Evolutionary conservation across 2,888 invertebrate species (phyloP).

Genomic region (Poecilobothrus nobilitatus): DNA sequence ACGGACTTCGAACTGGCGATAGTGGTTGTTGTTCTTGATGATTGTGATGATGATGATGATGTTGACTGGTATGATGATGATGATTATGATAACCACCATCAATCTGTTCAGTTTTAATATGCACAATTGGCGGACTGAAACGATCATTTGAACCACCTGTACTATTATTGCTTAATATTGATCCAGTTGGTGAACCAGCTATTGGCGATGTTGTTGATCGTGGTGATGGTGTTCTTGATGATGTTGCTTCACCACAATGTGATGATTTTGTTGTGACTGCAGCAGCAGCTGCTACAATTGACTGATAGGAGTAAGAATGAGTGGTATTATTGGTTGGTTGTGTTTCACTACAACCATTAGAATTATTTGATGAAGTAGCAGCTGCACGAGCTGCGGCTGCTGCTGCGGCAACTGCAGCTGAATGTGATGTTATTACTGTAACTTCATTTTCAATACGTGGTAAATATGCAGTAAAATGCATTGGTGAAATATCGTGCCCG

Average conservation of each 20-base stretch:
- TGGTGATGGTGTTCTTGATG: background rate
- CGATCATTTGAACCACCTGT: conserved; percentile 39
- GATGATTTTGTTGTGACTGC: conserved; percentile 11
- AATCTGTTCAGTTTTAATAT: conserved; percentile 36
- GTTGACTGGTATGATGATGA: conserved; percentile 15
- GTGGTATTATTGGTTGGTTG: conserved; percentile 30
- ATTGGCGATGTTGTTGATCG: conserved; percentile 20
- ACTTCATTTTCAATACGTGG: conserved; percentile 55
- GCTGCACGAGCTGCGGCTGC: conserved; percentile 32
- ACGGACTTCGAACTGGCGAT: background rate
- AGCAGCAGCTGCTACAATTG: conserved; percentile 24
- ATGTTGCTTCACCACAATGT: background rate
- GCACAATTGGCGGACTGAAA: conserved; percentile 37
- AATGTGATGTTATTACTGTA: conserved; percentile 44
- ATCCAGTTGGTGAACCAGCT: conserved; percentile 30
- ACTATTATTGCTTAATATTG: conserved; percentile 42
- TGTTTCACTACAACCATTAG: conserved; percentile 40
- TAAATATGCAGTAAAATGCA: conserved; percentile 68
- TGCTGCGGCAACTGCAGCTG: conserved; percentile 39
- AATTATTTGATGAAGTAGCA: conserved; percentile 29
- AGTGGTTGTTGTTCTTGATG: conserved; percentile 18
- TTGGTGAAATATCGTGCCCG: conserved; percentile 67
- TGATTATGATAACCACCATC: conserved; percentile 17
- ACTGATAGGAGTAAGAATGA: conserved; percentile 37
- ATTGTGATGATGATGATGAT: conserved; percentile 14